These are phyloP conservation scores for Mythimna loreyi DNA, from an alignment of 2,888 invertebrate species.

Conservation along the genomic window DNA sequence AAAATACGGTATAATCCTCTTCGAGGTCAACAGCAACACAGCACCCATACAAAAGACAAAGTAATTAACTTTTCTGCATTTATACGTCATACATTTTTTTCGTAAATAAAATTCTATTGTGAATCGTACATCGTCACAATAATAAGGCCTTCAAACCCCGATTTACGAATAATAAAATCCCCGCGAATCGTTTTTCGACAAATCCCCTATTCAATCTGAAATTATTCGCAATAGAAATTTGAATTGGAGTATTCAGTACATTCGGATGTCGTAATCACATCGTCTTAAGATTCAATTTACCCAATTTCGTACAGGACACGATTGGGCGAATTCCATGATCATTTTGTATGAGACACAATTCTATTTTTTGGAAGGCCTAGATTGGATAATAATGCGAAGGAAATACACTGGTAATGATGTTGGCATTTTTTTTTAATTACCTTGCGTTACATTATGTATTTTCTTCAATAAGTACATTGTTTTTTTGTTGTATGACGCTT, in stretches of 20 bases:
- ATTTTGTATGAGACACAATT: conserved; percentile 40
- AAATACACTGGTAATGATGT: conserved; percentile 6
- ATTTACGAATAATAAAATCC: conserved; percentile 74
- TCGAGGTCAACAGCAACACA: neutral
- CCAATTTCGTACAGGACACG: conserved; percentile 65
- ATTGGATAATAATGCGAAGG: conserved; percentile 4
- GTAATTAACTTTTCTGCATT: conserved; percentile 19
- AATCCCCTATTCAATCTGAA: conserved; percentile 72
- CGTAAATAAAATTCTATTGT: conserved; percentile 44
- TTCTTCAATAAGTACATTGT: neutral
- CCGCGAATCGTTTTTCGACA: conserved; percentile 70
- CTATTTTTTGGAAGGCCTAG: conserved; percentile 24
- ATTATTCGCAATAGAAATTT: conserved; percentile 76
- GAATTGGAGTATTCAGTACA: conserved; percentile 70
- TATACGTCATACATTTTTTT: neutral
- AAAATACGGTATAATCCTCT: conserved; percentile 15
- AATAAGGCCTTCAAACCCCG: conserved; percentile 47
- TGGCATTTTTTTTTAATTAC: neutral
- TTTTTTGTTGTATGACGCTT: neutral
- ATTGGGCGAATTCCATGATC: conserved; percentile 63
- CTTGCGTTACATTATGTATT: no score
- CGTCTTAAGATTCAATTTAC: conserved; percentile 72
- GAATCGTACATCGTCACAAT: conserved; percentile 43
- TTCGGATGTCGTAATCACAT: conserved; percentile 73
- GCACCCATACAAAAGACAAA: conserved; percentile 26